Base-by-base conservation (phyloP, 2,888 invertebrate species). In the Mesorhabditis spiculigera region DNA sequence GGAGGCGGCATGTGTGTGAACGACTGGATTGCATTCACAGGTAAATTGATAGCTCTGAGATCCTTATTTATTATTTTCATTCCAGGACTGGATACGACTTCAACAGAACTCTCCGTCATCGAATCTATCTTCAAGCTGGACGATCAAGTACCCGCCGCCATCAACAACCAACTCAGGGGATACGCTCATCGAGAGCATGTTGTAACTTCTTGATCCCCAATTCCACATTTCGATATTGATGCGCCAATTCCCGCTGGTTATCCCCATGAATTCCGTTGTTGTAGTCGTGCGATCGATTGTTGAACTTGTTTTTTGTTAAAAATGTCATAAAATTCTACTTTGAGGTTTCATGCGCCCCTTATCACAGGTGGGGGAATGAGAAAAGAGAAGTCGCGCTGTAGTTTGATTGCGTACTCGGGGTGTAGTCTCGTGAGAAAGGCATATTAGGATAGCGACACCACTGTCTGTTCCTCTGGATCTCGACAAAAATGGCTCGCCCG, bases 21-120 rank as follows among this genome's bases (percentile, higher is more conserved):
- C 85, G 98, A 98, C 87, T 99, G 97, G 97, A 91, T 92, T 79
- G 93, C 95, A 4, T 97, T 98, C 88, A 80, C 80, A 44, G 80
- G 77, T 77, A 16, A 67, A 63, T 67, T 68, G 43, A 10, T 65
- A 63, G 13, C 50, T 43, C n/a, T 10, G 5, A 50, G 28, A 28
- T 16, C 5, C 13, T 10, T 42, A 4, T 13, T 43, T 13, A 4
- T 16, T 43, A 65, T 65, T 68, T 44, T 13, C 10, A 43, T 45
- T 73, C 94, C 94, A 87, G 98, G 98, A 65, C 91, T 94, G 90
- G 95, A 94, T 87, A 97, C 98, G n/a, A 98, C 97, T 6, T 93
- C 95, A 43, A 96, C 97, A 66, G 98, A 98, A 88, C 90, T 99
- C 67, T 94, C 95, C 5, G 94, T 98, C 1, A 92, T 99, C 77